Conservation (phyloP, 2,113 vertebrate genomes). For the Cercocebus atys region DNA sequence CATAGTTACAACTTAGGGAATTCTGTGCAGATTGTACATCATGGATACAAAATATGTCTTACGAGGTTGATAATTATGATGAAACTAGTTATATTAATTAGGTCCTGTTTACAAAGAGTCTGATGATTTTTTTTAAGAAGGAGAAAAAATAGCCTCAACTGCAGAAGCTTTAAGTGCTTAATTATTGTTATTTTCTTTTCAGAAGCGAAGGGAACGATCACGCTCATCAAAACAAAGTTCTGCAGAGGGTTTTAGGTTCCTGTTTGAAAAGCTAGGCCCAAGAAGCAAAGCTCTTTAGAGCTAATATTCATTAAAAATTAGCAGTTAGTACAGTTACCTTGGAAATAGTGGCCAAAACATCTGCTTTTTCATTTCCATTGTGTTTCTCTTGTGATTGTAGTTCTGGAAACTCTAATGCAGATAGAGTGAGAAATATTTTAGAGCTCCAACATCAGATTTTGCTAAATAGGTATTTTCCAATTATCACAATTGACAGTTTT, state of each 20-base stretch:
- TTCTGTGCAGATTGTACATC: slow-evolving; percentile 53
- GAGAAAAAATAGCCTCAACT: not conserved
- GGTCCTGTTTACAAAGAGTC: slow-evolving; percentile 29
- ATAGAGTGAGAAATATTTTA: not conserved
- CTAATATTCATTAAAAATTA: slow-evolving; percentile 9
- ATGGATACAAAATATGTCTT: slow-evolving; percentile 56
- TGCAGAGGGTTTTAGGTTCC: not conserved
- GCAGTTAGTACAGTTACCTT: not conserved
- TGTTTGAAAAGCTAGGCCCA: not conserved
- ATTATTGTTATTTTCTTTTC: slow-evolving; percentile 61
- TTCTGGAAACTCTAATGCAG: not conserved
- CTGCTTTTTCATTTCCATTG: not conserved
- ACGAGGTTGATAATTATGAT: slow-evolving; percentile 72
- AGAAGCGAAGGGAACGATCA: not conserved
- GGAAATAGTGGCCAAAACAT: not conserved
- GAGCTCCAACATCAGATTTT: slow-evolving; percentile 14
- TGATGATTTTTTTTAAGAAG: slow-evolving; percentile 11
- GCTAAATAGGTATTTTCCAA: slow-evolving; percentile 51
- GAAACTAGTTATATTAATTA: slow-evolving; percentile 69
- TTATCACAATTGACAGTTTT: slow-evolving; percentile 44
- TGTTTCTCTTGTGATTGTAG: not conserved
- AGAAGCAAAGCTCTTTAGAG: not conserved
- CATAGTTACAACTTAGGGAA: slow-evolving; percentile 62
- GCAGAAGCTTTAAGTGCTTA: slow-evolving; percentile 14
- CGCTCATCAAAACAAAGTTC: slow-evolving; percentile 27